These are phyloP conservation scores for Falco biarmicus DNA, from an alignment of 2,797 vertebrate genomes.

Conservation along the genomic window DNA sequence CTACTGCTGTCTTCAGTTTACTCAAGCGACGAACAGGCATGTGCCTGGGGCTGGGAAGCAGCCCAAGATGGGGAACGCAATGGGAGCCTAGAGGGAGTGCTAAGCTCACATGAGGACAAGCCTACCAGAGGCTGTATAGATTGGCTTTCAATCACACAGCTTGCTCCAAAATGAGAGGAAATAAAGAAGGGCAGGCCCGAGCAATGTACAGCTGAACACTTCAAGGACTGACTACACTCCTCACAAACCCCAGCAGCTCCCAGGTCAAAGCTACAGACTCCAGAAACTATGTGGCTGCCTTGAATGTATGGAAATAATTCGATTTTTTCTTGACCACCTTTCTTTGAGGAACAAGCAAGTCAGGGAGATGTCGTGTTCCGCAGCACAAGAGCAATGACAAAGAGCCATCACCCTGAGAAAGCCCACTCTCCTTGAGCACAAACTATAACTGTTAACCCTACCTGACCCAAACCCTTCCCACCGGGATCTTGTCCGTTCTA, in stretches of 20 bases:
- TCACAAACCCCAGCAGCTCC: background rate
- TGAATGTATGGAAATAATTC: background rate
- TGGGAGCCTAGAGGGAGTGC: background rate
- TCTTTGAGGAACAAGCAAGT: background rate
- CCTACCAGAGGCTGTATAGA: background rate
- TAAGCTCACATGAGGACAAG: background rate
- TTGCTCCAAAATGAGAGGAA: background rate
- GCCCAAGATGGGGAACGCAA: background rate
- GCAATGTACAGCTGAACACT: background rate
- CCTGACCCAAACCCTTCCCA: background rate
- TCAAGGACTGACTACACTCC: background rate
- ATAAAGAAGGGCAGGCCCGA: background rate
- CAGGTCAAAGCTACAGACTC: background rate
- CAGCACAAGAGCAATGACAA: background rate
- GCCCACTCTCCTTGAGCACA: background rate
- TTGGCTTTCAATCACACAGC: background rate
- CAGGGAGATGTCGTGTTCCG: background rate
- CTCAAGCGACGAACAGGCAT: background rate
- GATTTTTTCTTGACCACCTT: background rate
- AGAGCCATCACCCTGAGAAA: background rate
- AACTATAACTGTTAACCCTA: background rate
- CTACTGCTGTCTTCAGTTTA: conserved; percentile 33
- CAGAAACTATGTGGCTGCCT: background rate
- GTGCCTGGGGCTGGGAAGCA: background rate
- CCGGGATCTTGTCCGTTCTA: background rate